Percentiles rank a stretch among this genome's conserved stretches.
phyloP scores from a whole-genome alignment of 2,113 vertebrate species.

The Dascyllus trimaculatus region DNA sequence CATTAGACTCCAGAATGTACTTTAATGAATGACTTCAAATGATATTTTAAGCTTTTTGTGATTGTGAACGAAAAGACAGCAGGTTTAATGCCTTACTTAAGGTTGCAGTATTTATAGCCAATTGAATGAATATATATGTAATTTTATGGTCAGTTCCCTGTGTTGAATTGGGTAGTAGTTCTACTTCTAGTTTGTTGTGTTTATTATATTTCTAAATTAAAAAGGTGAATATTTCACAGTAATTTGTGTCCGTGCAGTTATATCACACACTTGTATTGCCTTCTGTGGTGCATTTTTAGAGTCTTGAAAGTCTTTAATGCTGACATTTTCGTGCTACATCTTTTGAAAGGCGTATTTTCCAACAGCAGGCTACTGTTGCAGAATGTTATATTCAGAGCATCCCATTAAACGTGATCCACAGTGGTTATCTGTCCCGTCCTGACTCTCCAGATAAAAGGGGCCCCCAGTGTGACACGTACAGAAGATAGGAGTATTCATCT shows the following conservation, averaged over 20 bases:
- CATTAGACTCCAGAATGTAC: conserved; percentile 19
- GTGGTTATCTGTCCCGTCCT: conserved; percentile 49
- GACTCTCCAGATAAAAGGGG: conserved; percentile 66
- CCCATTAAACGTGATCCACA: conserved; percentile 3
- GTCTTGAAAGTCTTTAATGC: too few relatives aligned
- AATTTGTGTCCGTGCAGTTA: neutral
- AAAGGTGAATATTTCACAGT: conserved; percentile 45
- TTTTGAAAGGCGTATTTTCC: neutral
- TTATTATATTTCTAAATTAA: conserved; percentile 74
- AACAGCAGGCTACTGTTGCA: neutral
- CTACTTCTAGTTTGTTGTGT: conserved; percentile 32
- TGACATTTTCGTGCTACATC: neutral
- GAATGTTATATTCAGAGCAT: neutral
- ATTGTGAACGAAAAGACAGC: conserved; percentile 27
- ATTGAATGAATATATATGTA: conserved; percentile 9
- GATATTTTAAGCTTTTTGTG: conserved; percentile 42
- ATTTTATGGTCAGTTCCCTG: conserved; percentile 49
- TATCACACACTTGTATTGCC: neutral
- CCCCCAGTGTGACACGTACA: conserved; percentile 8
- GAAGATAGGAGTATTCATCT: conserved; percentile 20
- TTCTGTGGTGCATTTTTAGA: neutral
- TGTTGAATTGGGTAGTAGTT: conserved; percentile 36
- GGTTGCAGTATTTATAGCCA: conserved; percentile 30
- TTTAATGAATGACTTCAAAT: conserved; percentile 14
- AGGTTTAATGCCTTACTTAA: conserved; percentile 32